phyloP scores from a whole-genome alignment of 2,113 vertebrate species.

The Electrona antarctica region DNA sequence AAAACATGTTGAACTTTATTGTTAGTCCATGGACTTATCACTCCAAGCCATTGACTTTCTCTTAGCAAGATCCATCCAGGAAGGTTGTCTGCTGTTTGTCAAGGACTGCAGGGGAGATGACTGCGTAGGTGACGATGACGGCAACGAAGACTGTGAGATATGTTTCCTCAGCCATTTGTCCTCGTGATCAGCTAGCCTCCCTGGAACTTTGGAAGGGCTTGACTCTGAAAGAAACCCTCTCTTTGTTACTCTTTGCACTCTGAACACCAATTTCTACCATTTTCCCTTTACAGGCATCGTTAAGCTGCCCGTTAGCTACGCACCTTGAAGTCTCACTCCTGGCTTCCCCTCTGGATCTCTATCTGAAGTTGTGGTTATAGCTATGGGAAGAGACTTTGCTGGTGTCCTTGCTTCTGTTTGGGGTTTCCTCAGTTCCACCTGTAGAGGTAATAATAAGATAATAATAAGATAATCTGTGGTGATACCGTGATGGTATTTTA shows the following conservation, averaged over 20 bases:
- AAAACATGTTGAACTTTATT: background rate
- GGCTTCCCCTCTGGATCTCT: conserved; percentile 49
- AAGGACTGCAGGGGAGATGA: conserved; percentile 64
- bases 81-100: conserved; percentile 81
- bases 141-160: conserved; percentile 27
- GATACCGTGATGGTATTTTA: no score
- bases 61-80: conserved; percentile 97
- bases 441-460: conserved; percentile 6
- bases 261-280: background rate
- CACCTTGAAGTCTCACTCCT: conserved; percentile 50
- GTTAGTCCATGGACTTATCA: conserved; percentile 85
- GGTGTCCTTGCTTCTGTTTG: conserved; percentile 39
- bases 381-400: conserved; percentile 27
- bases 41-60: conserved; percentile 98
- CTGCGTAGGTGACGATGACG: conserved; percentile 50
- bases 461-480: background rate
- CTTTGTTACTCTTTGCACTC: background rate
- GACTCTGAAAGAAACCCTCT: conserved; percentile 53
- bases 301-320: background rate
- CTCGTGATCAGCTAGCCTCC: conserved; percentile 50
- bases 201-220: conserved; percentile 46
- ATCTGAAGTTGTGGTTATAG: conserved; percentile 7
- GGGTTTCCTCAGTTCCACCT: conserved; percentile 59
- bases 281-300: background rate
- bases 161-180: conserved; percentile 77